Percentiles rank a stretch among this genome's conserved stretches.
Evolutionary conservation across 2,888 invertebrate genomes (phyloP).

Genomic region (Ceriagrion tenellum): DNA sequence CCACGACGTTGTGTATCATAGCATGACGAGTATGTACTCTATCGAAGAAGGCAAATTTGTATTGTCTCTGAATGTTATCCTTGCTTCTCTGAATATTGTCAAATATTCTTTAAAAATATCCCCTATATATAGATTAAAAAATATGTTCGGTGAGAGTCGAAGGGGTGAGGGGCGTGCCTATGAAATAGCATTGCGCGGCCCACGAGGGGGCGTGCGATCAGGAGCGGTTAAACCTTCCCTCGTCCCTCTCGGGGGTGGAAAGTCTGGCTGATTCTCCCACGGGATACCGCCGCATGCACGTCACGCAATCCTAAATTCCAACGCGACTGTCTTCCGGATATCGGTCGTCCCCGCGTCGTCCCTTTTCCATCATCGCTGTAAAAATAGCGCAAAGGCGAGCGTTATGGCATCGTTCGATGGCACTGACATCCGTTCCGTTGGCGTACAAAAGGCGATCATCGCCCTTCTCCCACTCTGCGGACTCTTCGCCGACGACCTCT

Average conservation of each 20-base stretch:
- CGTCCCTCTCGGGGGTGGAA: too few relatives aligned
- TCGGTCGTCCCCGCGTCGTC: background rate
- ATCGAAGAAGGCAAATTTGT: too few relatives aligned
- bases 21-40: too few relatives aligned
- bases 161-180: background rate
- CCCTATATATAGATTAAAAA: too few relatives aligned
- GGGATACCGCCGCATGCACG: background rate
- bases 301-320: constrained; percentile 59
- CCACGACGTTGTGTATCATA: too few relatives aligned
- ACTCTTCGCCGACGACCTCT: background rate
- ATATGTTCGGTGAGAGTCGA: too few relatives aligned
- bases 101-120: too few relatives aligned
- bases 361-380: background rate
- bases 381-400: background rate
- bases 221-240: background rate
- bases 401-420: constrained; percentile 24
- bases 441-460: background rate
- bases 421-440: background rate
- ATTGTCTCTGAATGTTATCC: too few relatives aligned
- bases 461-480: too few relatives aligned
- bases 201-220: background rate
- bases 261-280: background rate
- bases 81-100: too few relatives aligned
- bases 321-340: constrained; percentile 37
- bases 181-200: background rate